Percentiles rank a stretch among this genome's conserved stretches.
These are phyloP conservation scores for Hypomecis atomaria DNA, from an alignment of 2,888 invertebrate species.

Conservation along the genomic window DNA sequence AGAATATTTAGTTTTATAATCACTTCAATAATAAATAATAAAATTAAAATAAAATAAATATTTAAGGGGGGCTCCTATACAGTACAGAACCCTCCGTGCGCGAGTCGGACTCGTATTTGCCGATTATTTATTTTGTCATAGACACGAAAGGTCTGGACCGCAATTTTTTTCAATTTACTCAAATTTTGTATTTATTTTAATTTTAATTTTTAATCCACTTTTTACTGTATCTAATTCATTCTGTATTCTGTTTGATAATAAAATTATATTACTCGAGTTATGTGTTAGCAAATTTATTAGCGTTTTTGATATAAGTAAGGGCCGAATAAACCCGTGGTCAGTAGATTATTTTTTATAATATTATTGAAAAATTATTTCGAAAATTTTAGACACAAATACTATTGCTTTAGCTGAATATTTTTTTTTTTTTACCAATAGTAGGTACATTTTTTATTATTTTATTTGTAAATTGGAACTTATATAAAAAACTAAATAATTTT, in stretches of 20 bases:
- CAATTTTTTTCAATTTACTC: too few relatives aligned
- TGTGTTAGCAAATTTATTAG: neutral
- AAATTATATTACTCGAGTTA: neutral
- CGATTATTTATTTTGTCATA: too few relatives aligned
- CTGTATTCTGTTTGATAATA: neutral
- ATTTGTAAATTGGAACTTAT: neutral
- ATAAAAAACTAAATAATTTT: neutral
- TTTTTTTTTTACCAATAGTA: too few relatives aligned
- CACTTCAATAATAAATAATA: too few relatives aligned
- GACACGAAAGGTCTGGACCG: too few relatives aligned
- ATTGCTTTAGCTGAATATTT: neutral
- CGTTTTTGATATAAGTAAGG: slow-evolving; percentile 42
- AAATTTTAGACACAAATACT: neutral
- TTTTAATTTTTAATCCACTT: neutral
- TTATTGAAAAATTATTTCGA: neutral
- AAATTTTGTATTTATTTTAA: neutral
- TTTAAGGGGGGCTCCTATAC: too few relatives aligned
- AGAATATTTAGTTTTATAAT: too few relatives aligned
- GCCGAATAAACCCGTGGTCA: slow-evolving; percentile 69
- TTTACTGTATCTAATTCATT: neutral
- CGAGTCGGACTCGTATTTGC: too few relatives aligned
- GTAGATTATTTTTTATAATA: slow-evolving; percentile 49
- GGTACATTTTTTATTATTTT: too few relatives aligned
- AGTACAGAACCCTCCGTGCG: too few relatives aligned
- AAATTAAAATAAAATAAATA: too few relatives aligned